Evolutionary conservation across 2,888 invertebrate species (phyloP).

Genomic region (Mesorhabditis belari): DNA sequence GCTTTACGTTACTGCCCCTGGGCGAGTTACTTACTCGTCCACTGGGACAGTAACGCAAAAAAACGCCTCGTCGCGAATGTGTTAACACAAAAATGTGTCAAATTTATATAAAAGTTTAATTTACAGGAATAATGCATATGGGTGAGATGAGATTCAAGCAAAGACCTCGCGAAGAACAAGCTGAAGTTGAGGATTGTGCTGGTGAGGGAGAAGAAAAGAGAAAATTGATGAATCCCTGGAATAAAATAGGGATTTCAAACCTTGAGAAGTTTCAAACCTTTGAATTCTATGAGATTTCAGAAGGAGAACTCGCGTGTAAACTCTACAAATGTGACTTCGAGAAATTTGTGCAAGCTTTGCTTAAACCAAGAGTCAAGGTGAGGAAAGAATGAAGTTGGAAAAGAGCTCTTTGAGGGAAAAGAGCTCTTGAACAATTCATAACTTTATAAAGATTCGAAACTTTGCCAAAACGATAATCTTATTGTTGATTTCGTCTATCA

Average conservation of each 20-base stretch:
- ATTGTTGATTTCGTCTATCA: no score
- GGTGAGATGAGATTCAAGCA: slow-evolving; percentile 99
- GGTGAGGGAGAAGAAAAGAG: slow-evolving; percentile 62
- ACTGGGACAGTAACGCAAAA: no score
- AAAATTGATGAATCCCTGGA: background rate
- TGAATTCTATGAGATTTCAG: slow-evolving; percentile 18
- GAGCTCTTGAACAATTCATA: slow-evolving; percentile 1
- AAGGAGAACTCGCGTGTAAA: slow-evolving; percentile 47
- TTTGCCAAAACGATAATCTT: no score
- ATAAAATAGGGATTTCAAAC: no score
- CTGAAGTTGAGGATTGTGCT: slow-evolving; percentile 63
- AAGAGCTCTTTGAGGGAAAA: slow-evolving; percentile 53
- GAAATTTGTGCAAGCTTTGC: slow-evolving; percentile 53
- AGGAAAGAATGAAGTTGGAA: no score
- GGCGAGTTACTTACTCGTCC: no score
- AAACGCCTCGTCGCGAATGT: no score
- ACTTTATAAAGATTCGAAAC: background rate
- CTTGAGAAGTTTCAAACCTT: background rate
- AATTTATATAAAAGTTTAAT: no score
- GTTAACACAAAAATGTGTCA: no score
- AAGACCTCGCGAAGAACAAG: slow-evolving; percentile 99
- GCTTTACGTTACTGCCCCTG: no score
- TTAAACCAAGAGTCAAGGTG: slow-evolving; percentile 59
- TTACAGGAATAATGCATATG: slow-evolving; percentile 88
- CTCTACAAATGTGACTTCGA: slow-evolving; percentile 43